Percentiles rank a stretch among this genome's conserved stretches.
Conservation (phyloP, 2,888 invertebrate genomes). For the Ennomos erosarius region DNA sequence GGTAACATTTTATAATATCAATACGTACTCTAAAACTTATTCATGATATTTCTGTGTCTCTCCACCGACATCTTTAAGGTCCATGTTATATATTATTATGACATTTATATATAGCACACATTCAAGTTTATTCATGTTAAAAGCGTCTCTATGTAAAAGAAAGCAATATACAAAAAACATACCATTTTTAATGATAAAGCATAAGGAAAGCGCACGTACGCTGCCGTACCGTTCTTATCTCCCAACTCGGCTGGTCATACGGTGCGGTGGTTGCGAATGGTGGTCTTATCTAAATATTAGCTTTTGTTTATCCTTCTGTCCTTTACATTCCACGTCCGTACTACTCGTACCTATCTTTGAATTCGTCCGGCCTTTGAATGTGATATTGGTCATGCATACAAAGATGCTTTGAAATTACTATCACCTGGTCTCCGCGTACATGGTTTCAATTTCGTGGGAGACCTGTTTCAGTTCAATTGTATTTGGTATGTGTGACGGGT, state of each 20-base stretch:
- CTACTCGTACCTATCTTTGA: conserved; percentile 55
- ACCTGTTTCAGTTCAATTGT: conserved; percentile 14
- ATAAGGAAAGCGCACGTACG: conserved; percentile 68
- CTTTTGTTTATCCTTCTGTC: conserved; percentile 68
- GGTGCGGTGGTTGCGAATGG: conserved; percentile 56
- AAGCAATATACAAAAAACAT: conserved; percentile 37
- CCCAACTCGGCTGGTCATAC: conserved; percentile 52
- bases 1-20: too few species aligned
- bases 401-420: conserved; percentile 46
- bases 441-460: conserved; percentile 22
- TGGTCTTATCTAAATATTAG: conserved; percentile 73
- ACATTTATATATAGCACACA: too few species aligned
- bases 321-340: conserved; percentile 63
- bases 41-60: too few species aligned
- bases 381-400: conserved; percentile 64
- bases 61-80: too few species aligned
- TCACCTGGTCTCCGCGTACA: conserved; percentile 40
- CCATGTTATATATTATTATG: too few species aligned
- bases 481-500: neutral
- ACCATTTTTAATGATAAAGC: conserved; percentile 54
- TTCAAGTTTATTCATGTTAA: neutral
- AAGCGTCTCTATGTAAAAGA: conserved; percentile 25
- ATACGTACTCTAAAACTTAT: too few species aligned
- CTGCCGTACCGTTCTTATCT: conserved; percentile 50
- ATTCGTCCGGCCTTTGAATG: conserved; percentile 55